Evolutionary conservation across 2,797 vertebrate genomes (phyloP).

Genomic region (Tympanoctomys barrerae): DNA sequence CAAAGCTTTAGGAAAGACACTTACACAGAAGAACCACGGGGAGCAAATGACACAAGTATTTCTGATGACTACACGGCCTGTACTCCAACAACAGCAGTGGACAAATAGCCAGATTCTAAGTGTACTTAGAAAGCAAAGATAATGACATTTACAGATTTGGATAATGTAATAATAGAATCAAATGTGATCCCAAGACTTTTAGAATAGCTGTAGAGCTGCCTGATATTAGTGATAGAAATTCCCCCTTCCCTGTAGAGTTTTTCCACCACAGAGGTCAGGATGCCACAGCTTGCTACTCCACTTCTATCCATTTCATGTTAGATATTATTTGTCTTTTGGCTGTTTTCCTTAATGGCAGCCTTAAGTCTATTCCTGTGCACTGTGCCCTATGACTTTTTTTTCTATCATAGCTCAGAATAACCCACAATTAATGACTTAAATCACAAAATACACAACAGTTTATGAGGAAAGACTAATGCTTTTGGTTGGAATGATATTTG

Average conservation of each 20-base stretch:
- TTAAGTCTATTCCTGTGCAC: background rate
- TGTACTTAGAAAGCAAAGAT: background rate
- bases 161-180: background rate
- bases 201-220: background rate
- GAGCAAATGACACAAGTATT: background rate
- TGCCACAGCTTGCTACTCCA: background rate
- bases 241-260: background rate
- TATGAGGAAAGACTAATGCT: conserved; percentile 75
- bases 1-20: background rate
- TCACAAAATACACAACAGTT: conserved; percentile 14
- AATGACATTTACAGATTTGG: background rate
- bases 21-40: background rate
- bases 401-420: background rate
- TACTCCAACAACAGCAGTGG: background rate
- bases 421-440: background rate
- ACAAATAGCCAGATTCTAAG: background rate
- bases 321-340: background rate
- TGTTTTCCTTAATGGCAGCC: background rate
- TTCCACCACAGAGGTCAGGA: background rate
- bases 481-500: conserved; percentile 79
- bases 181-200: background rate
- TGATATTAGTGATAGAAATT: background rate
- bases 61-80: background rate
- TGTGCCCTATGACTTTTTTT: background rate
- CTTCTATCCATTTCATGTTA: background rate